Conservation (phyloP, 2,113 vertebrate genomes). For the Lota lota region DNA sequence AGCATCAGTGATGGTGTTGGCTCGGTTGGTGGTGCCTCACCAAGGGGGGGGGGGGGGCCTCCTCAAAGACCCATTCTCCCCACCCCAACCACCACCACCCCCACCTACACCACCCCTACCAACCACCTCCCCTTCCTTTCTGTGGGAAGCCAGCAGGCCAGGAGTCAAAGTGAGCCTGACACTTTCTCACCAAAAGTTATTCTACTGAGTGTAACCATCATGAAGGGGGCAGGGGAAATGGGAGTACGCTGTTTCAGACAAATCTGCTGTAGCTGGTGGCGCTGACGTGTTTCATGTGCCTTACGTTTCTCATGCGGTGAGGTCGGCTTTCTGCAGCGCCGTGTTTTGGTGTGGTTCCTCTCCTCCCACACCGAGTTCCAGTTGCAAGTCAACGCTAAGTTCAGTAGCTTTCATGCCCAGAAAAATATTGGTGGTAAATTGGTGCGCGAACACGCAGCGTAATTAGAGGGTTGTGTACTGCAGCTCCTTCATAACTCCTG, state of each 20-base stretch:
- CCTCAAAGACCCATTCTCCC: constrained; percentile 35
- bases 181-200: constrained; percentile 66
- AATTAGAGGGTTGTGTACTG: constrained; percentile 53
- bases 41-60: constrained; percentile 33
- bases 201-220: constrained; percentile 50
- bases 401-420: constrained; percentile 58
- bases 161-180: constrained; percentile 56
- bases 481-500: constrained; percentile 35
- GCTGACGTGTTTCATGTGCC: constrained; percentile 62
- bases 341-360: constrained; percentile 65
- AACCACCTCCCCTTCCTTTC: constrained; percentile 11
- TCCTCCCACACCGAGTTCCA: constrained; percentile 41
- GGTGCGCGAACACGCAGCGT: constrained; percentile 56
- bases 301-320: constrained; percentile 43
- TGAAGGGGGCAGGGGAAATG: constrained; percentile 58
- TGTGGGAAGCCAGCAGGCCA: constrained; percentile 40
- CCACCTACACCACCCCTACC: not conserved
- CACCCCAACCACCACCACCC: not conserved
- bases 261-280: constrained; percentile 45
- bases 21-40: too few species aligned
- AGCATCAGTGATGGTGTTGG: not conserved
- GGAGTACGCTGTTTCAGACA: constrained; percentile 55
- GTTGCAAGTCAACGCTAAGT: constrained; percentile 61
- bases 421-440: constrained; percentile 67
- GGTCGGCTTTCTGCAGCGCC: constrained; percentile 57